phyloP scores from a whole-genome alignment of 2,113 vertebrate genomes.

The Festucalex cinctus region DNA sequence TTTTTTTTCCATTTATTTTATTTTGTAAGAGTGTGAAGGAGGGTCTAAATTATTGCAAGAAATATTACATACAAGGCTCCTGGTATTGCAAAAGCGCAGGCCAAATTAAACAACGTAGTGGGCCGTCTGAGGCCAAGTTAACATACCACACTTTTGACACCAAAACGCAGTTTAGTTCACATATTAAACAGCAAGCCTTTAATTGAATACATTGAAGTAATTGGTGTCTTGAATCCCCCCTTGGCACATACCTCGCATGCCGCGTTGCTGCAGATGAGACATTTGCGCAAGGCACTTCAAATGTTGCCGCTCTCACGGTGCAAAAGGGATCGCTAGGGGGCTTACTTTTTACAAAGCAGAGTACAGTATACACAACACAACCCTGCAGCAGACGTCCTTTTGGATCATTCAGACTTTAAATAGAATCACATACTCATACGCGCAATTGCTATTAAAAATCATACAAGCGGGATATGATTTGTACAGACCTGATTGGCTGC shows the following conservation, averaged over 20 bases:
- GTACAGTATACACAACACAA: constrained; percentile 38
- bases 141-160: not conserved
- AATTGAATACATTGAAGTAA: constrained; percentile 56
- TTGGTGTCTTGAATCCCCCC: constrained; percentile 32
- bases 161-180: constrained; percentile 36
- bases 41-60: no score
- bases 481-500: constrained; percentile 60
- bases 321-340: constrained; percentile 57
- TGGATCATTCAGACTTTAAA: constrained; percentile 72
- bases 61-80: no score
- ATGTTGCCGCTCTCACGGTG: constrained; percentile 60
- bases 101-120: not conserved
- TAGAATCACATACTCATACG: constrained; percentile 67
- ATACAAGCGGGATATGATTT: constrained; percentile 63
- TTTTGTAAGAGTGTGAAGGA: no score
- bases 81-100: no score
- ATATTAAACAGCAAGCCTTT: constrained; percentile 77
- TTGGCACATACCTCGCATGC: constrained; percentile 58
- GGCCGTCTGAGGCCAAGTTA: no score
- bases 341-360: constrained; percentile 34
- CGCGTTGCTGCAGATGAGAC: constrained; percentile 63
- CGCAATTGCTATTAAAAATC: constrained; percentile 65
- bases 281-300: constrained; percentile 77
- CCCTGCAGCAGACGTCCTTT: constrained; percentile 51
- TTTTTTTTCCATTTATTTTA: no score